Evolutionary conservation across 2,888 invertebrate species (phyloP), one percentile per base, ranked within the genome.

Genomic region (Drosophila niveifrons): DNA sequence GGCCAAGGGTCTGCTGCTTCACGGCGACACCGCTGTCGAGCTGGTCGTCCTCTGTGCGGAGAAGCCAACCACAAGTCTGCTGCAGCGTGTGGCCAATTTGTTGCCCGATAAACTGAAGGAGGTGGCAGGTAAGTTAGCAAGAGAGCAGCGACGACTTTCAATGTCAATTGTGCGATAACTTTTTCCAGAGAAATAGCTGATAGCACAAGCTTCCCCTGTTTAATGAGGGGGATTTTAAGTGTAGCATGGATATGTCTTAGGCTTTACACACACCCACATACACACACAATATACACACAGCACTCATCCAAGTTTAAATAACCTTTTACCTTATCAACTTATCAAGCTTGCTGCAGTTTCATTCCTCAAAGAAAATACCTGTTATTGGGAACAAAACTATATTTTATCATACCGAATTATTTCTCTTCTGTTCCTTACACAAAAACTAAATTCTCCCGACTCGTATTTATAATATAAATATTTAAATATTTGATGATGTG

Each of bases 11-110:
- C 94, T 99, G 70, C 94, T 99, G 88, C 94, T 99, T 23, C 95
- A 96, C 76, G 98, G 98, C 6, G 99, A 99, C 93, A 95, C 95
- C 73, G 95, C 95, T 90, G 98, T 99, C 63, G 96, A 98, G 82
- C 94, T 99, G 72, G 99, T 99, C 39, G 98, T 99, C 59, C 94
- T 99, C 63, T 99, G 98, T 92, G 96, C 97, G 65, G 98, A 98
- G 92, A 97, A 98, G 84, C 99, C 99, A 67, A 98, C 98, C 58
- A 92, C 95, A 91, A 95, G 96, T 52, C 94, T 99, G 80, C 94
- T 99, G 71, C 96, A 97, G 91, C 95, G 97, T 82, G 97, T 98
- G 18, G 96, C 96, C 36, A 95, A 96, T 78, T 95, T 96, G 88
- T 93, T 99, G 90, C 98, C 98, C 0, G 94, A 94, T 63, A 96